These are phyloP conservation scores for Diphyllodes magnificus DNA, from an alignment of 2,113 vertebrate genomes.

Conservation along the genomic window DNA sequence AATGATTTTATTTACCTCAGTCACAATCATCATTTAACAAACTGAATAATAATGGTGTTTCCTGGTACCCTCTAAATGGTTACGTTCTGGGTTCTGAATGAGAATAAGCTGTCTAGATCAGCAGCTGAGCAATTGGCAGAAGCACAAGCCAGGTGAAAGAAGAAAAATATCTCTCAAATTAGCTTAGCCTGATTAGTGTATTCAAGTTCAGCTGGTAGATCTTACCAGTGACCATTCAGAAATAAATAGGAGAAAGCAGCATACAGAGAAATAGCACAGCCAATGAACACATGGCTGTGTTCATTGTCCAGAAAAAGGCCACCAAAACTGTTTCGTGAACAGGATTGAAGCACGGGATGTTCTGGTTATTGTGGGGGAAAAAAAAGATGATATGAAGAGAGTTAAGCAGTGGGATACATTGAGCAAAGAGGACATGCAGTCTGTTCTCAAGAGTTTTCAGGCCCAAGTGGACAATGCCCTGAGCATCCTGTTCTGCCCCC, in stretches of 20 bases:
- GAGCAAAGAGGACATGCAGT: background rate
- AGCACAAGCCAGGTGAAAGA: background rate
- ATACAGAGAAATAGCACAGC: background rate
- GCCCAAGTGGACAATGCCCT: background rate
- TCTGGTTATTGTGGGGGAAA: background rate
- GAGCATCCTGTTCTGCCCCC: background rate
- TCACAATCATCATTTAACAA: background rate
- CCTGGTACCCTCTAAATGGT: background rate
- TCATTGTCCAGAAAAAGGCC: background rate
- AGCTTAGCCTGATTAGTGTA: too few relatives aligned
- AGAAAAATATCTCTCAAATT: background rate
- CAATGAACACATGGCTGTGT: background rate
- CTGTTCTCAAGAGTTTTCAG: background rate
- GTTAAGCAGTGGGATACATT: accelerated
- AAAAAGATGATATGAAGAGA: background rate
- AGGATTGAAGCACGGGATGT: background rate
- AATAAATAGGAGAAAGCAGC: background rate
- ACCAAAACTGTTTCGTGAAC: background rate
- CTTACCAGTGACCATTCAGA: background rate
- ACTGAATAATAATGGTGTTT: background rate
- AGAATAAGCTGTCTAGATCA: background rate
- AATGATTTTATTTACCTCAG: background rate
- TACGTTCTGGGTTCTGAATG: accelerated
- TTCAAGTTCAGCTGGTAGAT: background rate
- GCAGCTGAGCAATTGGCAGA: background rate